phyloP scores from a whole-genome alignment of 1,140 invertebrate species.

The Chionoecetes opilio region DNA sequence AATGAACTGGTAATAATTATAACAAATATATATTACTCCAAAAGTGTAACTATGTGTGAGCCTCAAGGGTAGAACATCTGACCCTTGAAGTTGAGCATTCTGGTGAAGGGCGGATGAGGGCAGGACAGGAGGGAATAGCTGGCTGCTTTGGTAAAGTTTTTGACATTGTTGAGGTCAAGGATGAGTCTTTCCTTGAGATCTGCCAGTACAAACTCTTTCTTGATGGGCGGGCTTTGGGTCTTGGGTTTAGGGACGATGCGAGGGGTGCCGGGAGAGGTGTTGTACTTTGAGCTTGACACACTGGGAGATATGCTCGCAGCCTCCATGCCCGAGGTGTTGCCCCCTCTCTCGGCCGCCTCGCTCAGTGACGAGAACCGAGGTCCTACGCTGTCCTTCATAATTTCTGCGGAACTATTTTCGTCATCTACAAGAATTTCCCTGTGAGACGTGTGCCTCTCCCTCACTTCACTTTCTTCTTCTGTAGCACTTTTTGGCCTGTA shows the following conservation, averaged over 20 bases:
- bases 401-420: slow-evolving; percentile 21
- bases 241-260: slow-evolving; percentile 46
- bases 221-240: slow-evolving; percentile 41
- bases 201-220: slow-evolving; percentile 61
- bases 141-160: slow-evolving; percentile 62
- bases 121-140: slow-evolving; percentile 68
- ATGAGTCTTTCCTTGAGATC: slow-evolving; percentile 67
- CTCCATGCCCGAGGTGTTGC: slow-evolving; percentile 74
- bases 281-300: slow-evolving; percentile 80
- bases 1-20: neutral
- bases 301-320: slow-evolving; percentile 73
- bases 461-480: neutral
- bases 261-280: slow-evolving; percentile 33
- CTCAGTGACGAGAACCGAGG: slow-evolving; percentile 72
- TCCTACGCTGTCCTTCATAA: slow-evolving; percentile 59
- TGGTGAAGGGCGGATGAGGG: slow-evolving; percentile 67
- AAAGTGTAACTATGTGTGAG: neutral
- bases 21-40: neutral
- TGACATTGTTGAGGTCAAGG: slow-evolving; percentile 55
- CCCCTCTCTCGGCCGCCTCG: slow-evolving; percentile 70
- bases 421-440: slow-evolving; percentile 40
- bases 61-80: slow-evolving; percentile 74
- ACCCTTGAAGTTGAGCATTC: slow-evolving; percentile 73
- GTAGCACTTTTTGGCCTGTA: neutral
- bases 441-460: slow-evolving; percentile 13